Evolutionary conservation across 1,140 invertebrate species (phyloP).

Genomic region (Bathynomus jamesi): DNA sequence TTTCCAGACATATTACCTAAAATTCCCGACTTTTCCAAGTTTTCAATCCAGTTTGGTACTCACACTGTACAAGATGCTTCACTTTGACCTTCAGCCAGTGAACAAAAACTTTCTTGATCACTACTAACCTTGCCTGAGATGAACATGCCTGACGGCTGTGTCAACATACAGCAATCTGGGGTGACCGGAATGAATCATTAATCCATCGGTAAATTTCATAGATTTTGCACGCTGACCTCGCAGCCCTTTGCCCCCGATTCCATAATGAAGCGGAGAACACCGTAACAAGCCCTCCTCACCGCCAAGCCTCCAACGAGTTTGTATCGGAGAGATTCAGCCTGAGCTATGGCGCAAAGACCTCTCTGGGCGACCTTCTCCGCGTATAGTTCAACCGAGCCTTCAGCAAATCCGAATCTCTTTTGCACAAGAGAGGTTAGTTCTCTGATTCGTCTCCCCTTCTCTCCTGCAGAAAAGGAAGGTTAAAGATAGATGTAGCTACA

Average conservation of each 20-base stretch:
- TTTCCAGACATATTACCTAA: too few relatives aligned
- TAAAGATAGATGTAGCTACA: too few relatives aligned
- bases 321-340: constrained; percentile 96
- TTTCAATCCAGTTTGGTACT: too few relatives aligned
- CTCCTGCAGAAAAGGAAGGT: constrained; percentile 43
- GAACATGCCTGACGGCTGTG: constrained; percentile 92
- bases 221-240: constrained; percentile 95
- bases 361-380: constrained; percentile 97
- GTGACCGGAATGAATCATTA: constrained; percentile 99
- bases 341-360: constrained; percentile 97
- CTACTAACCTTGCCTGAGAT: constrained; percentile 78
- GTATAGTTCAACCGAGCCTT: constrained; percentile 90
- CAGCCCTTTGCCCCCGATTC: constrained; percentile 85
- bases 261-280: constrained; percentile 99
- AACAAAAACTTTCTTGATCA: too few relatives aligned
- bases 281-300: constrained; percentile 90
- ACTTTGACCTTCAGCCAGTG: too few relatives aligned
- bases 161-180: constrained; percentile 98
- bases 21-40: too few relatives aligned
- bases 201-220: constrained; percentile 99
- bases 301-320: constrained; percentile 94
- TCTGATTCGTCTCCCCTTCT: constrained; percentile 63
- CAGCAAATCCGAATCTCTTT: constrained; percentile 93
- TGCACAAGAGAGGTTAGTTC: constrained; percentile 97
- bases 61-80: too few relatives aligned